These are phyloP conservation scores for Ameiurus melas DNA, from an alignment of 2,113 vertebrate genomes.

Conservation along the genomic window DNA sequence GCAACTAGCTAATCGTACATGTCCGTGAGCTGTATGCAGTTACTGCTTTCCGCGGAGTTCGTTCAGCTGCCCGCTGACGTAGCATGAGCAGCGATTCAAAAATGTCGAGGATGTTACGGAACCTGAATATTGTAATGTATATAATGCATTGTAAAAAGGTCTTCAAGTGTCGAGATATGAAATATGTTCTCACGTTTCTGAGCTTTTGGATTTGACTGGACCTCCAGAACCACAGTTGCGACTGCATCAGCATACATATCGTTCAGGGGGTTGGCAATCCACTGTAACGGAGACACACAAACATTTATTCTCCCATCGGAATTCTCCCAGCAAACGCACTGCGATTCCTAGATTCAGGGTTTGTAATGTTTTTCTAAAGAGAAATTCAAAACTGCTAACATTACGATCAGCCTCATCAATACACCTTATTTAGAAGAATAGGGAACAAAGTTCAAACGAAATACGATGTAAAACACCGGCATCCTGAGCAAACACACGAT, in stretches of 20 bases:
- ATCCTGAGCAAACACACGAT: no score
- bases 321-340: background rate
- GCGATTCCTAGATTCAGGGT: background rate
- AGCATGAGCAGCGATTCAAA: no score
- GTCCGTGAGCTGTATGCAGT: background rate
- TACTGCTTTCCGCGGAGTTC: background rate
- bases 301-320: background rate
- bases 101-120: background rate
- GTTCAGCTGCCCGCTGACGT: no score
- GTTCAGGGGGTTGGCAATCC: slow-evolving; percentile 93
- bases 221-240: slow-evolving; percentile 91
- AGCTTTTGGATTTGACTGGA: slow-evolving; percentile 93
- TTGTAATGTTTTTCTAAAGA: background rate
- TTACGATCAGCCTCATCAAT: background rate
- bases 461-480: no score
- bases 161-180: background rate
- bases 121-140: background rate
- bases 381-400: background rate
- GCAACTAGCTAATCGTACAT: background rate
- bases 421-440: background rate
- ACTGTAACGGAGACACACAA: slow-evolving; percentile 71
- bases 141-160: background rate
- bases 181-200: slow-evolving; percentile 82
- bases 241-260: slow-evolving; percentile 97
- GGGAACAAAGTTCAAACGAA: background rate